Percentiles rank a stretch among this genome's conserved stretches.
phyloP scores from a whole-genome alignment of 2,797 vertebrate species.

The Hemibagrus guttatus region DNA sequence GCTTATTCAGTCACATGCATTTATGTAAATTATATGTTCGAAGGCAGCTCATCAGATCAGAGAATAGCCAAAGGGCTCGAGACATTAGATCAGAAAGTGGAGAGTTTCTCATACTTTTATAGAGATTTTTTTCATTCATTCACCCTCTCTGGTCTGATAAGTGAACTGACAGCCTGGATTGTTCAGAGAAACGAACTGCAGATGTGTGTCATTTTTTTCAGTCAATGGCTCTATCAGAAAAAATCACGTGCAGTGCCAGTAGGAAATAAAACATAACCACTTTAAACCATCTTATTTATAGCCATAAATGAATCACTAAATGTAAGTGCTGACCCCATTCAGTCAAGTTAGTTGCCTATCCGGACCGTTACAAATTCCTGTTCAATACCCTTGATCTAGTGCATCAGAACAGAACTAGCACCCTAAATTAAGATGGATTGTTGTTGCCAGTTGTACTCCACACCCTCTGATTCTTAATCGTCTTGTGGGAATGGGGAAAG shows the following conservation, averaged over 20 bases:
- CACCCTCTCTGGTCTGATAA: neutral
- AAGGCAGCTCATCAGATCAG: no score
- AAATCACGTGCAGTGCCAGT: neutral
- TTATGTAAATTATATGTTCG: no score
- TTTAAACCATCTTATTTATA: neutral
- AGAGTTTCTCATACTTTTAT: neutral
- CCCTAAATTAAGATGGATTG: neutral
- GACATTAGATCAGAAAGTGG: neutral
- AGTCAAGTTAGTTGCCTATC: neutral
- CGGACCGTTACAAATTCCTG: neutral
- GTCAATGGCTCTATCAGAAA: neutral
- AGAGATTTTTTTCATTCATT: neutral
- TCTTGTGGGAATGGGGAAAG: neutral
- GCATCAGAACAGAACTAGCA: neutral
- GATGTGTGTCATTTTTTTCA: neutral
- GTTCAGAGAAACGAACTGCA: neutral
- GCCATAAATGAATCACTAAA: no score
- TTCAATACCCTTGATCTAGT: neutral
- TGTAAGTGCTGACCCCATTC: neutral
- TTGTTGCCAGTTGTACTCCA: constrained; percentile 13
- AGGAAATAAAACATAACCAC: neutral
- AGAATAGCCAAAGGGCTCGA: neutral
- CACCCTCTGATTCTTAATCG: neutral
- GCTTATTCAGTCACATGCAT: neutral
- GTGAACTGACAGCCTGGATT: neutral